Percentiles rank a stretch among this genome's conserved stretches.
These are phyloP conservation scores for Cirrhinus mrigala DNA, from an alignment of 2,797 vertebrate species.

Conservation along the genomic window DNA sequence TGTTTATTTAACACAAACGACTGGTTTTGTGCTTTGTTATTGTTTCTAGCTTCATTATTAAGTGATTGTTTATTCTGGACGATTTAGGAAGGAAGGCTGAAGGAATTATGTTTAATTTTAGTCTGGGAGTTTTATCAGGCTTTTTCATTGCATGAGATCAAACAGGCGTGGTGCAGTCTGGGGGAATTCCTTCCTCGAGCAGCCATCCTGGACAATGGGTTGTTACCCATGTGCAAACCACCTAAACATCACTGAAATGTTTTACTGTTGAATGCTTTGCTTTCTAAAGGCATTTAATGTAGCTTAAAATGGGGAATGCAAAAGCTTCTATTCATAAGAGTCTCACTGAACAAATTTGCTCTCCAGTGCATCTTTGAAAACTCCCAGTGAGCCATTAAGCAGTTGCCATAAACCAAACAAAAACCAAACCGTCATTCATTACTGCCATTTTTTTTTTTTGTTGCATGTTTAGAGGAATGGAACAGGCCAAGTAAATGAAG, in stretches of 20 bases:
- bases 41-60: conserved; percentile 61
- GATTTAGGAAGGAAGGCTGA: conserved; percentile 65
- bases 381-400: conserved; percentile 13
- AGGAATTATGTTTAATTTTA: conserved; percentile 75
- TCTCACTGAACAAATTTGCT: not conserved
- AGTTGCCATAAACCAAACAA: conserved; percentile 18
- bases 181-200: conserved; percentile 73
- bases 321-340: not conserved
- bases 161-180: conserved; percentile 71
- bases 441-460: not conserved
- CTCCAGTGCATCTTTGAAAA: not conserved
- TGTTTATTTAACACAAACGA: conserved; percentile 53
- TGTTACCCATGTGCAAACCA: conserved; percentile 44
- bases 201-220: conserved; percentile 57
- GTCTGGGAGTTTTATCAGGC: conserved; percentile 69
- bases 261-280: not conserved
- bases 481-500: not conserved
- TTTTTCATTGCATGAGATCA: conserved; percentile 62
- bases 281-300: not conserved
- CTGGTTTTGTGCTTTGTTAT: conserved; percentile 54
- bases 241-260: conserved; percentile 31
- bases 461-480: not conserved
- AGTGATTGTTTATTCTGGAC: conserved; percentile 66
- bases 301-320: not conserved
- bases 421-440: not conserved